phyloP scores from a whole-genome alignment of 2,888 invertebrate genomes.

The Bombyx huttoni region DNA sequence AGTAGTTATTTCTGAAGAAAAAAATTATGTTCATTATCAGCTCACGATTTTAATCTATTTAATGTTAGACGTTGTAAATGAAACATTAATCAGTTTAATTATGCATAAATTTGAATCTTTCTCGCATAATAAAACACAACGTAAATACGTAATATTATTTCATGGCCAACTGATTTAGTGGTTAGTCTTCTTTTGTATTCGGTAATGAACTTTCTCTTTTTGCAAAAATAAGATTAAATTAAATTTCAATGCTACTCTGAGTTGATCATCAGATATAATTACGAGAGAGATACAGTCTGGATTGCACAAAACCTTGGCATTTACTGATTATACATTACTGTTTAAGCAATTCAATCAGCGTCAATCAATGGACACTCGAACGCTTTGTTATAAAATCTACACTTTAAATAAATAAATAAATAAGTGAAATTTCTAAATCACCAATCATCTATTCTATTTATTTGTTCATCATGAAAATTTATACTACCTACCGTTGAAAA shows the following conservation, averaged over 20 bases:
- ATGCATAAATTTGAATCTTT: not conserved
- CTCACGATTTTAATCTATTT: too few relatives aligned
- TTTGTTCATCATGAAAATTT: too few relatives aligned
- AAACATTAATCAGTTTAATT: not conserved
- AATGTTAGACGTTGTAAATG: too few relatives aligned
- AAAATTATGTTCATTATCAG: too few relatives aligned
- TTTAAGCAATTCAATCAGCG: slow-evolving; percentile 28
- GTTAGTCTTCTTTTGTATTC: not conserved
- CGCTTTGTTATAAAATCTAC: not conserved
- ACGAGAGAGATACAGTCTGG: slow-evolving; percentile 10
- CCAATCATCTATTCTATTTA: too few relatives aligned
- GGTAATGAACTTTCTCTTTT: not conserved
- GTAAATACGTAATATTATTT: not conserved
- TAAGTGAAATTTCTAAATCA: too few relatives aligned
- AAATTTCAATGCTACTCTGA: not conserved
- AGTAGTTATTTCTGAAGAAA: too few relatives aligned
- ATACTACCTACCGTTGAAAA: too few relatives aligned
- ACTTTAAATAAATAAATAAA: not conserved
- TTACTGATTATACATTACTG: slow-evolving; percentile 31
- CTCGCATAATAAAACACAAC: not conserved
- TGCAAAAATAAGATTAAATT: not conserved
- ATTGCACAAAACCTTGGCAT: slow-evolving; percentile 44
- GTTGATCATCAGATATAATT: slow-evolving; percentile 8
- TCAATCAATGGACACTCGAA: slow-evolving; percentile 17
- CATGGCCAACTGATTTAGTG: not conserved